These are phyloP conservation scores for Drosophila repleta DNA, from an alignment of 1,140 invertebrate genomes.

Conservation along the genomic window DNA sequence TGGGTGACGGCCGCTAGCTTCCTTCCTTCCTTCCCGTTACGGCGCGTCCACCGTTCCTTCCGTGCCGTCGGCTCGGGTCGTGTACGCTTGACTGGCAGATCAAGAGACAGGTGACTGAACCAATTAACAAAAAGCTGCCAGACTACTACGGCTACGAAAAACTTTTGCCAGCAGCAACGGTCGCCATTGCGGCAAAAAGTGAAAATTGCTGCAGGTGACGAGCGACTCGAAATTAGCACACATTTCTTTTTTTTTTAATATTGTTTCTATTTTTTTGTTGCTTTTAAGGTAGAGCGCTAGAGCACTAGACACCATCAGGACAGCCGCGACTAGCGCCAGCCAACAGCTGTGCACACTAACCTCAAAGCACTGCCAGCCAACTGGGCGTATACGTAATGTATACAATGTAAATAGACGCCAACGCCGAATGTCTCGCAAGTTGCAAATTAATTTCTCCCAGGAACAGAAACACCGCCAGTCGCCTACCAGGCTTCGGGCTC, in stretches of 20 bases:
- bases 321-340: not conserved
- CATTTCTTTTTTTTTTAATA: slow-evolving; percentile 31
- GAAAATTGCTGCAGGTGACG: slow-evolving; percentile 75
- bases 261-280: slow-evolving; percentile 15
- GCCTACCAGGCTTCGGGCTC: not conserved
- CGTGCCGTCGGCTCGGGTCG: slow-evolving; percentile 58
- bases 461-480: slow-evolving; percentile 49
- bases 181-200: slow-evolving; percentile 40
- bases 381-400: slow-evolving; percentile 72
- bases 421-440: slow-evolving; percentile 78
- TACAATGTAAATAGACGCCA: slow-evolving; percentile 77
- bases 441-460: slow-evolving; percentile 83
- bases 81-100: slow-evolving; percentile 79
- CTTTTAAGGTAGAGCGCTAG: slow-evolving; percentile 1
- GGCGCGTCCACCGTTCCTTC: slow-evolving; percentile 29
- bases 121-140: slow-evolving; percentile 81
- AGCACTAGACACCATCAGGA: not conserved
- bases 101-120: slow-evolving; percentile 82
- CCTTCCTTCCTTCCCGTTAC: slow-evolving; percentile 61
- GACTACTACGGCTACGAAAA: slow-evolving; percentile 42
- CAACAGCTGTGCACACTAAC: slow-evolving; percentile 61
- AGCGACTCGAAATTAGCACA: slow-evolving; percentile 74
- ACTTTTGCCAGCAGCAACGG: slow-evolving; percentile 47
- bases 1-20: slow-evolving; percentile 49
- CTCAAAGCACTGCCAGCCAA: slow-evolving; percentile 32